Evolutionary conservation across 1,140 invertebrate species (phyloP), one percentile per base, ranked within the genome.

Genomic region (Apis dorsata): DNA sequence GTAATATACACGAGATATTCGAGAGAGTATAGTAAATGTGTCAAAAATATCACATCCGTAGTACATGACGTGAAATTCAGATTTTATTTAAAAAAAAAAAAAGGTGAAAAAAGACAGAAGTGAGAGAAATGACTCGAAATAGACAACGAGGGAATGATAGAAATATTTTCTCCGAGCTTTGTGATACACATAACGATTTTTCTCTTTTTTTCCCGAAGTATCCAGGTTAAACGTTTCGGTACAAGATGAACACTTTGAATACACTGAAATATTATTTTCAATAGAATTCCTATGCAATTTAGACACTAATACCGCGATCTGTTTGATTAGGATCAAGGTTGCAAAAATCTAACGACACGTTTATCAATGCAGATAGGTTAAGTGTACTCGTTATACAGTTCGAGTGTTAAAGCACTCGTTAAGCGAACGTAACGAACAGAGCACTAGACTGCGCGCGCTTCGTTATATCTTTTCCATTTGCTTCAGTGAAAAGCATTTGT

Each of bases 311-410:
- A 55, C n/a, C 13, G 55, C 49, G 53, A 84, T 81, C 57, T 12
- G 60, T n/a, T 72, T 81, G 78, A 84, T 84, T 84, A 81, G 77
- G 82, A 79, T 79, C 82, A 84, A 79, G 82, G 82, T 84, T 84
- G 69, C 44, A 68, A 84, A 65, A 81, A 80, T 80, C 63, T 73
- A 80, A 60, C 78, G 78, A 63, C 44, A 72, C 78, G 70, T 57
- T 84, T 84, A 84, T 84, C 82, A 79, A 81, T 84, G 82, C 70
- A 84, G 77, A 84, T 84, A 68, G 78, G 78, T 84, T 84, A 84
- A 84, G 82, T 81, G 78, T 65, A 81, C 82, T 79, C 55, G 82
- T 84, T 84, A 80, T 28, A 24, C 55, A 21, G 70, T 84, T 78
- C 57, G 74, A 78, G 75, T 63, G 81, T 78, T 83, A 63, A 78